Evolutionary conservation across 1,140 invertebrate genomes (phyloP).

Genomic region (Drosophila carrolli): DNA sequence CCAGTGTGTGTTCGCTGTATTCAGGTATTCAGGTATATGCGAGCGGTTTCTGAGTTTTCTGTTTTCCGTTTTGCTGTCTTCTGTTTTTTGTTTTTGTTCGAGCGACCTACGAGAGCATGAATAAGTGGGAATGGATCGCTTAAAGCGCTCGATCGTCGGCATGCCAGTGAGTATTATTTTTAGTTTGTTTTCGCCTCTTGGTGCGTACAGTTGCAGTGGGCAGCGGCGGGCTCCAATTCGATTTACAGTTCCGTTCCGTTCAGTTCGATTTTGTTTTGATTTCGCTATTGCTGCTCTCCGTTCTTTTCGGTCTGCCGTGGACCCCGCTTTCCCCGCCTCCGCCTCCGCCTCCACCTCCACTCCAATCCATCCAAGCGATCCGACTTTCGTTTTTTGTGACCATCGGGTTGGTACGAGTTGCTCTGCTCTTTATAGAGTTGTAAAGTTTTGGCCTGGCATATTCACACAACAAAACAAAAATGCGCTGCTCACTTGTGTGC

Average conservation of each 20-base stretch:
- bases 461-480: background rate
- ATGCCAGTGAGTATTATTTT: constrained; percentile 73
- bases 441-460: constrained; percentile 9
- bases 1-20: background rate
- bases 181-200: constrained; percentile 78
- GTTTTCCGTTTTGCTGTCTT: too few species aligned
- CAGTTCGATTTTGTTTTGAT: constrained; percentile 14
- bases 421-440: constrained; percentile 30
- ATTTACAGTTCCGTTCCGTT: constrained; percentile 8
- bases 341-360: too few species aligned
- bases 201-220: constrained; percentile 61
- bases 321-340: constrained; percentile 1
- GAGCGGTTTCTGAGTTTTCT: background rate
- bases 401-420: constrained; percentile 10
- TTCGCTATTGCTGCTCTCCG: constrained; percentile 4
- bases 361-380: constrained; percentile 4
- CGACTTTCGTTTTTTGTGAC: constrained; percentile 31
- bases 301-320: background rate
- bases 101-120: constrained; percentile 7
- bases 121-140: constrained; percentile 47
- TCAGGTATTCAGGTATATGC: constrained; percentile 1
- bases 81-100: background rate
- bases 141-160: constrained; percentile 56
- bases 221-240: constrained; percentile 1
- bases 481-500: background rate